These are phyloP conservation scores for Muscicapa adusta DNA, from an alignment of 2,113 vertebrate species.

Conservation along the genomic window DNA sequence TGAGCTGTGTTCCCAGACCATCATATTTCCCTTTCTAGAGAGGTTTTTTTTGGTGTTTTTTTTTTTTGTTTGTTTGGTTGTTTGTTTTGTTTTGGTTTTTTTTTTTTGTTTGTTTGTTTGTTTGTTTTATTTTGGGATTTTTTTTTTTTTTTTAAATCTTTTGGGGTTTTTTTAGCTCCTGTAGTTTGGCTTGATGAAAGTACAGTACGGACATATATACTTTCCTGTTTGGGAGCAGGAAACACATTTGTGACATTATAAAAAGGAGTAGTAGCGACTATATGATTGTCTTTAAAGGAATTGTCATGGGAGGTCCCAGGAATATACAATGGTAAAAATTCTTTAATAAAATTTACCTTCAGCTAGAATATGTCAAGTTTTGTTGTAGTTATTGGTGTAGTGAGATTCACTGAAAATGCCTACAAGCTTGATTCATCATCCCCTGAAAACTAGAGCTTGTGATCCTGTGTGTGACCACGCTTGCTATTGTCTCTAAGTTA, in stretches of 20 bases:
- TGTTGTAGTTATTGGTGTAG: background rate
- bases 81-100: background rate
- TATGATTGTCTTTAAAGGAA: background rate
- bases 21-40: background rate
- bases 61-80: background rate
- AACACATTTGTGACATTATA: background rate
- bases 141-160: background rate
- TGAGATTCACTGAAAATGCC: background rate
- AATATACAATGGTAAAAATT: background rate
- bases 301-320: background rate
- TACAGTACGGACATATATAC: background rate
- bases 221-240: background rate
- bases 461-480: background rate
- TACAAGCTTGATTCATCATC: background rate
- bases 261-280: background rate
- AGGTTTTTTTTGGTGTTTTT: background rate
- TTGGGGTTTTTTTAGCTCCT: background rate
- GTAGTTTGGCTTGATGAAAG: constrained; percentile 11
- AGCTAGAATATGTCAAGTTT: background rate
- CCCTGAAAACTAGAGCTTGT: background rate
- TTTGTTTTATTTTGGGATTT: background rate
- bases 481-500: background rate
- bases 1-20: background rate
- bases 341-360: background rate
- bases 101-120: too few species aligned